Evolutionary conservation across 2,888 invertebrate genomes (phyloP), one percentile per base, ranked within the genome.

Genomic region (Chouioia cunea): DNA sequence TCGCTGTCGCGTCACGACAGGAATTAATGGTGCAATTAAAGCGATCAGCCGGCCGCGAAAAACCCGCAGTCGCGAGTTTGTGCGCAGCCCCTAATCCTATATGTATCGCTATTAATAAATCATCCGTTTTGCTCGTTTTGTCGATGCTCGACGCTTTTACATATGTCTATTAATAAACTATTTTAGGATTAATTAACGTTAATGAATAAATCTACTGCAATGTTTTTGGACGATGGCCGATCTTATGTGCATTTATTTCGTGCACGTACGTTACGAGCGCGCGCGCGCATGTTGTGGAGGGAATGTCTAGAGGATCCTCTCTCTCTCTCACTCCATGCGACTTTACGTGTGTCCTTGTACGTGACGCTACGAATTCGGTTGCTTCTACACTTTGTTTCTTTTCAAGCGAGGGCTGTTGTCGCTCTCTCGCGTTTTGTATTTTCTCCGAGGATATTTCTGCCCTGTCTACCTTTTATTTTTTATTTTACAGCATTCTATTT

Each of bases 151-250:
- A 6, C 12, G 10, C 36, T 10, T 36, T 36, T 36, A 36, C 36
- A 36, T 70, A 69, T 68, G 52, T 68, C 76, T 79, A 78, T 81
- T 77, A 79, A 82, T 82, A 82, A 75, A 74, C n/a, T n/a, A n/a
- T 36, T 36, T 36, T 75, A 76, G 58, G 56, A 82, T 81, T 83
- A 83, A 83, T 83, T 83, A 83, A 77, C 79, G 77, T 81, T 81
- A 83, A 83, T 79, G 80, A 81, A 81, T 80, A 79, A 79, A 81
- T 82, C 79, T 79, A 82, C 77, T 80, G 74, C 57, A 47, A 14
- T 8, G 56, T 52, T 67, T 66, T 53, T 60, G 65, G 62, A 50
- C 22, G 23, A 50, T 48, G 50, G 46, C 54, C 65, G 60, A 72
- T 68, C 60, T 68, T 6, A 20, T 23, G 46, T 47, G 6, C 57